These are phyloP conservation scores for Luperina nickerlii DNA, from an alignment of 2,888 invertebrate genomes.

Conservation along the genomic window DNA sequence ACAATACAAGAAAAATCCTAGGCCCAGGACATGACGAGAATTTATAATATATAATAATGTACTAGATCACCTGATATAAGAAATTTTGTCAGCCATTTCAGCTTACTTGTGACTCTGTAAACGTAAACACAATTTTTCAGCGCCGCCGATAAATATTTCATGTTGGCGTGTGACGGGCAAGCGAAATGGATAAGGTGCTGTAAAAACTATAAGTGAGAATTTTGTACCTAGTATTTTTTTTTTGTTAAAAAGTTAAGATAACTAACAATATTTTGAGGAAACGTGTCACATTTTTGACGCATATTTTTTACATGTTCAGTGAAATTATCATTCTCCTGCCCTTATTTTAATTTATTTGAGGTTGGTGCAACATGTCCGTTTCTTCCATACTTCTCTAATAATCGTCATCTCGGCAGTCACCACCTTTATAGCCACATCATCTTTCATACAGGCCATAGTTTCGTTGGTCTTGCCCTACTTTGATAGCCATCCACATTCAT, in stretches of 20 bases:
- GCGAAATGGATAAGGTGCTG: slow-evolving; percentile 47
- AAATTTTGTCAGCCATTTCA: slow-evolving; percentile 31
- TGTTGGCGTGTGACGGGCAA: slow-evolving; percentile 47
- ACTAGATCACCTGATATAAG: slow-evolving; percentile 41
- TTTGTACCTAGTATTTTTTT: slow-evolving; percentile 27
- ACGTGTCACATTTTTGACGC: not conserved
- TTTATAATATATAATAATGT: slow-evolving; percentile 41
- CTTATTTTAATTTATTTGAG: not conserved
- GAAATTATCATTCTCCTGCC: not conserved
- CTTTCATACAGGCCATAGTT: not conserved
- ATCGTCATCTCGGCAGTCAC: not conserved
- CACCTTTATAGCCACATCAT: not conserved
- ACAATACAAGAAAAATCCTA: slow-evolving; percentile 26
- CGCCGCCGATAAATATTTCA: slow-evolving; percentile 56
- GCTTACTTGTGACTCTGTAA: slow-evolving; percentile 46
- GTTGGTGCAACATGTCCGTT: not conserved
- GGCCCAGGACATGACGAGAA: slow-evolving; percentile 28
- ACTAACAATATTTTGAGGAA: not conserved
- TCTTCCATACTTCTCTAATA: not conserved
- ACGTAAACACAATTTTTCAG: slow-evolving; percentile 60
- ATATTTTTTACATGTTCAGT: not conserved
- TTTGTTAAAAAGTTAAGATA: slow-evolving; percentile 14
- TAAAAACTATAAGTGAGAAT: slow-evolving; percentile 33
- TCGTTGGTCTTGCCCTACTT: not conserved
- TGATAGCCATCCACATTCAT: not conserved